A percentile compares a stretch with the other conserved stretches of the same genome.
Evolutionary conservation across 1,140 invertebrate genomes (phyloP).

Genomic region (Penaeus indicus): DNA sequence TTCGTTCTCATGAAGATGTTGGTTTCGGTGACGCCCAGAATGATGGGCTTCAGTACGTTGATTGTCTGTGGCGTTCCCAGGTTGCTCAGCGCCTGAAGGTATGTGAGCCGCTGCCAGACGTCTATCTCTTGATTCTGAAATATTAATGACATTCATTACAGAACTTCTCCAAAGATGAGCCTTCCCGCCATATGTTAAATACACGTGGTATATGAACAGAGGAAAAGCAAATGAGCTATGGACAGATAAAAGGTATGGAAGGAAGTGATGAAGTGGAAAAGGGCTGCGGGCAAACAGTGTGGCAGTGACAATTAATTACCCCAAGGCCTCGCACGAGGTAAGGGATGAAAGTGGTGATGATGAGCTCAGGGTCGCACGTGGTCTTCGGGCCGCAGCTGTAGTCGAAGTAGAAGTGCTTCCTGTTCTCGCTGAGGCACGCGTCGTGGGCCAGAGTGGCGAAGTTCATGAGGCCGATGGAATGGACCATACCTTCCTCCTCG

Average conservation of each 20-base stretch:
- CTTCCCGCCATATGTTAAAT: too few relatives aligned
- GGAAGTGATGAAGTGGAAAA: not conserved
- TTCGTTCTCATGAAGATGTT: not conserved
- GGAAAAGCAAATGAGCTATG: too few relatives aligned
- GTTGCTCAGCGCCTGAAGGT: not conserved
- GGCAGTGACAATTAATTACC: not conserved
- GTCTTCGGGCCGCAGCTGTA: not conserved
- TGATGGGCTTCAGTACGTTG: not conserved
- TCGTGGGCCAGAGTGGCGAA: not conserved
- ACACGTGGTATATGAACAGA: not conserved
- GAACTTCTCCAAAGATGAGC: not conserved
- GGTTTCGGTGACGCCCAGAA: not conserved
- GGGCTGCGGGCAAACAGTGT: not conserved
- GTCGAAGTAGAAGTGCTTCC: not conserved
- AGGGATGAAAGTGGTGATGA: not conserved
- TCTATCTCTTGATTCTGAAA: not conserved
- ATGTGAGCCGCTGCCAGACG: not conserved
- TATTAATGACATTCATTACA: not conserved
- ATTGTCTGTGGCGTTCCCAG: constrained; percentile 15
- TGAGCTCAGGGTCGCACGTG: not conserved
- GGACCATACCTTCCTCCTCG: not conserved
- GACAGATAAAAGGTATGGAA: not conserved
- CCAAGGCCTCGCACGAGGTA: not conserved
- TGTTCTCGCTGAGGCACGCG: not conserved
- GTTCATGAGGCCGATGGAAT: not conserved